Conservation (phyloP, 2,888 invertebrate species). For the Morpho achilles region DNA sequence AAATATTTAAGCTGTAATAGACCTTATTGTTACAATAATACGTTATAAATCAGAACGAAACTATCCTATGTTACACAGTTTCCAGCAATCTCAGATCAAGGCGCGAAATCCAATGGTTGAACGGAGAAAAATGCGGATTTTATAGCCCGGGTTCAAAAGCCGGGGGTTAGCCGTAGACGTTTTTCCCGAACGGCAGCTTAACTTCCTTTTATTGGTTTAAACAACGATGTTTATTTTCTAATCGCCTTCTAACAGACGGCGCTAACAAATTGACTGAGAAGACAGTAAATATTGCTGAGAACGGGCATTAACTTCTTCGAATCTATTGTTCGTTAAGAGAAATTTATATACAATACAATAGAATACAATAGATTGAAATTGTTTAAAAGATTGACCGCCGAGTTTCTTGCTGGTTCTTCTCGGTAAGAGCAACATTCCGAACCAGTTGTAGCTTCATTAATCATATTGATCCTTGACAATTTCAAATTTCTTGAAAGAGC, state of each 20-base stretch:
- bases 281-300: too few relatives aligned
- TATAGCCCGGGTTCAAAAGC: conserved; percentile 43
- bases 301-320: neutral
- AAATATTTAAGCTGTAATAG: neutral
- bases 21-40: too few relatives aligned
- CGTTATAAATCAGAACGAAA: too few relatives aligned
- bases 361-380: too few relatives aligned
- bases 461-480: too few relatives aligned
- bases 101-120: conserved; percentile 46
- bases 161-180: conserved; percentile 34
- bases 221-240: conserved; percentile 17
- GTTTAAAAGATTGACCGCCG: too few relatives aligned
- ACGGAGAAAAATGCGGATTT: conserved; percentile 44
- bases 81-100: conserved; percentile 53
- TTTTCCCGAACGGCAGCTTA: conserved; percentile 17
- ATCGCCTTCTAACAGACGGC: conserved; percentile 4
- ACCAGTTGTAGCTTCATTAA: too few relatives aligned
- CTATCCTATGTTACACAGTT: conserved; percentile 47
- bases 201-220: conserved; percentile 19
- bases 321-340: too few relatives aligned
- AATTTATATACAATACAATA: too few relatives aligned
- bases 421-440: too few relatives aligned
- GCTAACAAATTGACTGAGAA: neutral
- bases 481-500: too few relatives aligned
- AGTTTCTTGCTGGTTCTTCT: too few relatives aligned